phyloP scores from a whole-genome alignment of 1,140 invertebrate species.

The Drosophila nikananu region DNA sequence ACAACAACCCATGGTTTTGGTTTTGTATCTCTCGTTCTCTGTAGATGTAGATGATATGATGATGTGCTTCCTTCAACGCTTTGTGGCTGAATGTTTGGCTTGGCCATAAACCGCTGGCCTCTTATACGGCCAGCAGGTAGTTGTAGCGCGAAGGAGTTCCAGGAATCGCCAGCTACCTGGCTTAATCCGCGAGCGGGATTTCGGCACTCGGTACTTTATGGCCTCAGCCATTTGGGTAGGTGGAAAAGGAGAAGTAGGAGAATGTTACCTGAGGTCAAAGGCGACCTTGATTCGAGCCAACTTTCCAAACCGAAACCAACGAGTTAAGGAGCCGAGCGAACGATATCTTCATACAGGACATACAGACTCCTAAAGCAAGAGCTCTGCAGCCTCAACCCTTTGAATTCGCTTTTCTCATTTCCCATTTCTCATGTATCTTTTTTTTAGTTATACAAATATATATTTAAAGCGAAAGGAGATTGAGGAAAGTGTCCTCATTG shows the following conservation, averaged over 20 bases:
- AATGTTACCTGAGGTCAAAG: slow-evolving; percentile 4
- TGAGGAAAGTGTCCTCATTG: slow-evolving; percentile 16
- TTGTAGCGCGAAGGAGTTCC: neutral
- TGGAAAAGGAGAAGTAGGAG: neutral
- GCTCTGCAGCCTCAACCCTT: slow-evolving; percentile 22
- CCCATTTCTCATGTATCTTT: no score
- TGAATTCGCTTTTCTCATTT: slow-evolving; percentile 11
- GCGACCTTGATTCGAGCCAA: slow-evolving; percentile 39
- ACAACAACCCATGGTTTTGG: slow-evolving; percentile 61
- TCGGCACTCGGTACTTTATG: slow-evolving; percentile 27
- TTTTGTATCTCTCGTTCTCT: neutral
- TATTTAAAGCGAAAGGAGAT: neutral
- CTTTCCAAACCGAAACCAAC: slow-evolving; percentile 39
- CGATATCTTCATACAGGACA: neutral
- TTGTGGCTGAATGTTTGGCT: slow-evolving; percentile 34
- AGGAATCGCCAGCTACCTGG: slow-evolving; percentile 34
- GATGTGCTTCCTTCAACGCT: slow-evolving; percentile 10
- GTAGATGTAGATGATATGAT: neutral
- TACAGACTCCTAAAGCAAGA: neutral
- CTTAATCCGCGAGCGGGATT: slow-evolving; percentile 51
- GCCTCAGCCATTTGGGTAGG: slow-evolving; percentile 38
- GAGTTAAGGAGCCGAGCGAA: slow-evolving; percentile 19
- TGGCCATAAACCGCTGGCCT: slow-evolving; percentile 5
- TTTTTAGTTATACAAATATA: neutral
- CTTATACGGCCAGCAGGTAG: slow-evolving; percentile 48